Evolutionary conservation across 2,888 invertebrate species (phyloP).

Genomic region (Glaucopsyche alexis): DNA sequence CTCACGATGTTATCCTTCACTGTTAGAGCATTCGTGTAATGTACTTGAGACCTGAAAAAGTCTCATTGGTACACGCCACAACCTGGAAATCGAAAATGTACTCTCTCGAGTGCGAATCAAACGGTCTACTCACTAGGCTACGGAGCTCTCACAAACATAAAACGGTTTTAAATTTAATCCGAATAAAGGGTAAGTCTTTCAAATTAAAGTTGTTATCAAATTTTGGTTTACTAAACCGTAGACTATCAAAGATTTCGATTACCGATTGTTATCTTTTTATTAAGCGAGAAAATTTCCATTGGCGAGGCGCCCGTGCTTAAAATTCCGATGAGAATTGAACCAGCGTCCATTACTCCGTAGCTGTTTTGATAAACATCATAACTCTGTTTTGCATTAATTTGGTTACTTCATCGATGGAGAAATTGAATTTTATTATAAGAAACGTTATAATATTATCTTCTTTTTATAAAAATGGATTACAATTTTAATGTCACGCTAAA

Average conservation of each 20-base stretch:
- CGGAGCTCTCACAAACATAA: neutral
- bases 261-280: conserved; percentile 61
- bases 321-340: conserved; percentile 53
- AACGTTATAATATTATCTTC: too few relatives aligned
- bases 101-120: too few relatives aligned
- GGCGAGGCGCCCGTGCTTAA: conserved; percentile 38
- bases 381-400: conserved; percentile 38
- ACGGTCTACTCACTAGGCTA: too few relatives aligned
- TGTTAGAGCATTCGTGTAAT: too few relatives aligned
- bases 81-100: too few relatives aligned
- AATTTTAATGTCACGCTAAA: too few relatives aligned
- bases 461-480: too few relatives aligned
- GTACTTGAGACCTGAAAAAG: too few relatives aligned
- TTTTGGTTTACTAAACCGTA: conserved; percentile 43
- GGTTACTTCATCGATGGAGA: conserved; percentile 33
- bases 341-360: conserved; percentile 48
- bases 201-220: conserved; percentile 10
- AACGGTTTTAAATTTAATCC: neutral
- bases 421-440: neutral
- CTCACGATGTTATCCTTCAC: too few relatives aligned
- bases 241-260: conserved; percentile 54
- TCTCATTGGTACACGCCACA: too few relatives aligned
- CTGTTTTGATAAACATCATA: conserved; percentile 40
- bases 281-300: conserved; percentile 44
- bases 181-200: neutral